Evolutionary conservation across 2,113 vertebrate genomes (phyloP).

Genomic region (Glaucidium brasilianum): DNA sequence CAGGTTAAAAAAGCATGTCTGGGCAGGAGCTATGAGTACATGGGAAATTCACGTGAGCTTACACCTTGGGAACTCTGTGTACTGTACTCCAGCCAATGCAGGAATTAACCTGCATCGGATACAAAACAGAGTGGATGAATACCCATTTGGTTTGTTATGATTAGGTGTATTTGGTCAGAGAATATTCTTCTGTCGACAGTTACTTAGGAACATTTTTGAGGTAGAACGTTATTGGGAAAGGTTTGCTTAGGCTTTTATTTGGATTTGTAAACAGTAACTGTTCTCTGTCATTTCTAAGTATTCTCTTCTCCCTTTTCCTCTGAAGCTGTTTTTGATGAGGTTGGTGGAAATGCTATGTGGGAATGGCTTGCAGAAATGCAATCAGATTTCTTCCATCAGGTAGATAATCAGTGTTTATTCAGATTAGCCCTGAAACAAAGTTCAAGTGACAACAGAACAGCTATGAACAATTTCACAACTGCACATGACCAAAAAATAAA

Average conservation of each 20-base stretch:
- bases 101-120: not conserved
- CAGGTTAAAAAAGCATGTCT: not conserved
- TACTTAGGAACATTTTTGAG: not conserved
- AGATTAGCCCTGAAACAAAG: slow-evolving; percentile 21
- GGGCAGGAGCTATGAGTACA: not conserved
- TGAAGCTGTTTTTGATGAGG: not conserved
- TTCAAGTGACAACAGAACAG: not conserved
- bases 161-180: not conserved
- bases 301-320: not conserved
- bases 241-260: not conserved
- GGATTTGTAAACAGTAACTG: not conserved
- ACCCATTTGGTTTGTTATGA: not conserved
- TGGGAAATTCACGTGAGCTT: not conserved
- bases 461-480: slow-evolving; percentile 14
- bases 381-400: not conserved
- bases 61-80: not conserved
- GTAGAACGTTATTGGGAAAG: not conserved
- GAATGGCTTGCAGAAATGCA: not conserved
- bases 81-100: not conserved
- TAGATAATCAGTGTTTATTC: not conserved
- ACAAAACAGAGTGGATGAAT: not conserved
- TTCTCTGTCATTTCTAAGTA: not conserved
- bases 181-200: not conserved
- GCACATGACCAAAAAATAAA: not conserved
- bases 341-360: not conserved